These are phyloP conservation scores for Pentamera pediparva DNA, from an alignment of 53 echinoderm and acorn worm species.

Conservation along the genomic window DNA sequence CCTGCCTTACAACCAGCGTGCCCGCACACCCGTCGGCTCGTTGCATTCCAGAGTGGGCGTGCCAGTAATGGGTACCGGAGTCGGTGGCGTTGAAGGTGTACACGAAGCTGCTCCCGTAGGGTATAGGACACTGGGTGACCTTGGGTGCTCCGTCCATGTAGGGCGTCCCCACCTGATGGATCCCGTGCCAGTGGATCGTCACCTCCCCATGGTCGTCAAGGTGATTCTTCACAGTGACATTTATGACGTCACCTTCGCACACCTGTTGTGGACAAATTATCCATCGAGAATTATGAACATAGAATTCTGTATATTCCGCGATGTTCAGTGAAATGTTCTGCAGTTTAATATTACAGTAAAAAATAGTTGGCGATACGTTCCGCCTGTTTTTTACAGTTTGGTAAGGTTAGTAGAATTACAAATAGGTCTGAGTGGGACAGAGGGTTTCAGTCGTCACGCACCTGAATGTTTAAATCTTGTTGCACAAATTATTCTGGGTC, in stretches of 20 bases:
- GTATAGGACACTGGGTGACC: slow-evolving; percentile 70
- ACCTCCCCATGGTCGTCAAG: slow-evolving; percentile 48
- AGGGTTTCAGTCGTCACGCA: too few species aligned
- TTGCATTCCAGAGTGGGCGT: slow-evolving; percentile 84
- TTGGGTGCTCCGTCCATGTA: slow-evolving; percentile 75
- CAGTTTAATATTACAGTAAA: too few species aligned
- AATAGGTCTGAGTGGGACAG: too few species aligned
- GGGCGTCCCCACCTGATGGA: slow-evolving; percentile 45
- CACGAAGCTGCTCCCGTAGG: slow-evolving; percentile 37
- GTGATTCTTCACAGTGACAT: slow-evolving; percentile 43
- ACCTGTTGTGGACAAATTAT: too few species aligned
- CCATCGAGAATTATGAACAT: too few species aligned
- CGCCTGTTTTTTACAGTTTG: too few species aligned
- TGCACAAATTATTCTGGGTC: too few species aligned
- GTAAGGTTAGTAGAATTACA: too few species aligned
- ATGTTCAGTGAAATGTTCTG: too few species aligned
- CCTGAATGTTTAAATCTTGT: too few species aligned
- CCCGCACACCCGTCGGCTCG: slow-evolving; percentile 88
- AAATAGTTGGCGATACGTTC: too few species aligned
- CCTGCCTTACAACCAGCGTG: slow-evolving; percentile 68
- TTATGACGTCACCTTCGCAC: slow-evolving; percentile 53
- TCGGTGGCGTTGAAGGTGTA: slow-evolving; percentile 29
- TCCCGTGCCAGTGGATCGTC: slow-evolving; percentile 72
- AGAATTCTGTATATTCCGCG: too few species aligned
- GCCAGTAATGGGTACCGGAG: slow-evolving; percentile 70